Evolutionary conservation across 2,113 vertebrate species (phyloP), one percentile per base, ranked within the genome.

Genomic region (Glareola pratincola): DNA sequence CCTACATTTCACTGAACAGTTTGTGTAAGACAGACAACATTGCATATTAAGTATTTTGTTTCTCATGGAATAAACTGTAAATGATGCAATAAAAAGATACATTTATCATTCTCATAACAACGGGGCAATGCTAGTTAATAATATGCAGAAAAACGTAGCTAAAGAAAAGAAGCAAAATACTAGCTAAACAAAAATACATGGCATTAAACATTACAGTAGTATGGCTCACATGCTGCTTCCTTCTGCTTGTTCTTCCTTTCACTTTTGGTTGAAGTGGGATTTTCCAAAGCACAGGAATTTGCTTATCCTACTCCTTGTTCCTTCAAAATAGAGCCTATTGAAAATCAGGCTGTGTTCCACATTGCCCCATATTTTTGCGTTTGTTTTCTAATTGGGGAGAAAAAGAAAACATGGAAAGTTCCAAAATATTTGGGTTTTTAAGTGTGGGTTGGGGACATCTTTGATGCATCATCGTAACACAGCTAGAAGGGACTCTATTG

Each of bases 191-290:
- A 79, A 88, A 73, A 81, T 51, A 69, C 14, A 17, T 67, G 7
- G 6, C n/a, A 34, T 71, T 81, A 37, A 64, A 48, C 23, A 48
- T 94, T 73, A 29, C 17, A 26, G 60, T 85, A 48, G 3, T 77
- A 29, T 79, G 71, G 53, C 34, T 88, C 12, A 72, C 5, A 16
- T 73, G 39, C 23, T 78, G 4, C 62, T 86, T 83, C 19, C 41
- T 80, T 81, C 47, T 94, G 34, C 72, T 86, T 74, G 30, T 81
- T 89, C 92, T 91, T 95, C 36, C 76, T 87, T 96, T 95, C 64
- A 36, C 43, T 95, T 94, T 88, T 82, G 47, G 22, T 86, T 95
- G 47, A 84, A 95, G 48, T 59, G 41, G 8, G 68, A 68, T 95
- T 91, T 92, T 94, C 76, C 60, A 78, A 92, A 89, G 79, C 22